Percentiles rank a stretch among this genome's conserved stretches.
These are phyloP conservation scores for Hiodon alosoides DNA, from an alignment of 2,113 vertebrate genomes.

Conservation along the genomic window DNA sequence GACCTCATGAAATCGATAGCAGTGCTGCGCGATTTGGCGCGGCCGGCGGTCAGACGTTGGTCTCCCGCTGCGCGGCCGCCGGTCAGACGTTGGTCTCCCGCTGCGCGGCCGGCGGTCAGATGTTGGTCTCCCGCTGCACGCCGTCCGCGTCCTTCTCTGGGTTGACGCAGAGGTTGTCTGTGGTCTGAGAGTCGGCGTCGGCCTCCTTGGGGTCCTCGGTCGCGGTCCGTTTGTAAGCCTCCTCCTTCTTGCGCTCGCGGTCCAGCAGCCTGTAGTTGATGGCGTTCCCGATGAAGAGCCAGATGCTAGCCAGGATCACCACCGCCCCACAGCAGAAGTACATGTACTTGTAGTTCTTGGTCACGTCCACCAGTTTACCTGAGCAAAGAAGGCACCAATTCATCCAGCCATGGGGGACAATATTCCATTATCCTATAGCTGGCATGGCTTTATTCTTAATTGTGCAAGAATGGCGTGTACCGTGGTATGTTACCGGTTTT, in stretches of 20 bases:
- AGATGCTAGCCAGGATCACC: conserved; percentile 78
- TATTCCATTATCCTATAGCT: no score
- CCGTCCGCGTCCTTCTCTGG: conserved; percentile 44
- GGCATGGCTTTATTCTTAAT: no score
- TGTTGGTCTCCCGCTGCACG: conserved; percentile 88
- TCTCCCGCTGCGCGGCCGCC: no score
- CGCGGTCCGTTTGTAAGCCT: conserved; percentile 57
- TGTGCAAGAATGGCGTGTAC: no score
- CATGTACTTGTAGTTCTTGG: conserved; percentile 86
- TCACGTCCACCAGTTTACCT: conserved; percentile 91
- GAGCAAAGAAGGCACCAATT: conserved; percentile 35
- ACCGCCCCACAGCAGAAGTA: conserved; percentile 80
- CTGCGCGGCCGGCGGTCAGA: conserved; percentile 56
- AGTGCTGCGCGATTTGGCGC: not conserved
- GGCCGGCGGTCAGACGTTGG: conserved; percentile 8
- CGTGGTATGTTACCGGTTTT: no score
- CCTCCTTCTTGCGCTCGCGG: conserved; percentile 64
- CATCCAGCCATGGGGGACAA: not conserved
- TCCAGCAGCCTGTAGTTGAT: conserved; percentile 88
- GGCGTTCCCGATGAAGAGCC: conserved; percentile 88
- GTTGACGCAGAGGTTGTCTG: conserved; percentile 39
- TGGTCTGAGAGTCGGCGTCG: conserved; percentile 43
- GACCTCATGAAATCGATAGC: not conserved
- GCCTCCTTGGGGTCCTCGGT: conserved; percentile 57
- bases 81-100: conserved; percentile 12